Conservation (phyloP, 2,888 invertebrate species). For the Ctenicera cuprea region DNA sequence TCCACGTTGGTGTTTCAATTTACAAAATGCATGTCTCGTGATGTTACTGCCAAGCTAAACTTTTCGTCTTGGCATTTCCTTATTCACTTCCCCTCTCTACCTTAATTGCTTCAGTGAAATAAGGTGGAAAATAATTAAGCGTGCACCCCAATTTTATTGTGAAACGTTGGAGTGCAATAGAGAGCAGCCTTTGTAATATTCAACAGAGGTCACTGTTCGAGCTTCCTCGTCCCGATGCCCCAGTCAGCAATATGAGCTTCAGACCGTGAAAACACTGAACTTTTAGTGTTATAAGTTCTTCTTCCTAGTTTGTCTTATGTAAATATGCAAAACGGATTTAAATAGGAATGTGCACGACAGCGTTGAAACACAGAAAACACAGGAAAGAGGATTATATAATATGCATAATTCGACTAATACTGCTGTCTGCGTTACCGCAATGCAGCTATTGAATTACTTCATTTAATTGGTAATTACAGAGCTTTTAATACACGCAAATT, state of each 20-base stretch:
- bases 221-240: slow-evolving; percentile 29
- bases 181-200: slow-evolving; percentile 32
- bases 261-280: slow-evolving; percentile 15
- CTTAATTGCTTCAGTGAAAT: background rate
- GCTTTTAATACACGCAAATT: too few species aligned
- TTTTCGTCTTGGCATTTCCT: background rate
- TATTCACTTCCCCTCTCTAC: background rate
- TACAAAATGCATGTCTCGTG: too few species aligned
- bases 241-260: slow-evolving; percentile 34
- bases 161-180: slow-evolving; percentile 27
- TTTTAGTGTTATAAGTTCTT: slow-evolving; percentile 30
- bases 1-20: too few species aligned
- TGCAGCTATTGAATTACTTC: slow-evolving; percentile 10
- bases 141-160: slow-evolving; percentile 10
- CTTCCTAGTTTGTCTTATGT: background rate
- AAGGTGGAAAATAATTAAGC: slow-evolving; percentile 3
- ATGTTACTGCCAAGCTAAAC: too few species aligned
- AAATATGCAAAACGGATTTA: background rate
- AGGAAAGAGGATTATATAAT: background rate
- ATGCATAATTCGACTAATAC: slow-evolving; percentile 11
- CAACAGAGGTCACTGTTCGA: slow-evolving; percentile 42
- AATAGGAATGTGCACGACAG: slow-evolving; percentile 5
- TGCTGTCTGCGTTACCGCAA: background rate
- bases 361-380: background rate
- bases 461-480: too few species aligned